Percentiles rank a stretch among this genome's conserved stretches.
Conservation (phyloP, 2,888 invertebrate genomes). For the Nasonovia ribisnigri region DNA sequence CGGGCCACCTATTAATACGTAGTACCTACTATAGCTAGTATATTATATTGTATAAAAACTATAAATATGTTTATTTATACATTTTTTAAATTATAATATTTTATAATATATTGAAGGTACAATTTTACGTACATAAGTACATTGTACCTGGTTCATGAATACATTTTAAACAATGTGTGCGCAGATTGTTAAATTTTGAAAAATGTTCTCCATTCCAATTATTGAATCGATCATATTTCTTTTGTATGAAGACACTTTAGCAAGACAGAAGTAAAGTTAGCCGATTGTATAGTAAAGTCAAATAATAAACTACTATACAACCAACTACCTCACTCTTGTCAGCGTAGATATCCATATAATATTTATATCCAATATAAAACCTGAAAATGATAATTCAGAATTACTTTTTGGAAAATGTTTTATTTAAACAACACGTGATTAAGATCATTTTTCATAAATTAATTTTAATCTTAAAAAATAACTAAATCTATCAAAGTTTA, state of each 20-base stretch:
- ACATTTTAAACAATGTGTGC: neutral
- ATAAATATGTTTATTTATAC: neutral
- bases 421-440: neutral
- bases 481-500: neutral
- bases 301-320: conserved; percentile 59
- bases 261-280: conserved; percentile 64
- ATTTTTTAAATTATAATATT: neutral
- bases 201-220: neutral
- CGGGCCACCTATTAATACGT: too few relatives aligned
- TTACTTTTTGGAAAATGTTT: neutral
- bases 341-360: neutral
- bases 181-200: neutral
- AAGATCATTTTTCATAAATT: neutral
- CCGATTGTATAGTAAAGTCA: conserved; percentile 61
- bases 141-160: neutral
- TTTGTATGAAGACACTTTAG: conserved; percentile 34
- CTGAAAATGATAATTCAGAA: conserved; percentile 40
- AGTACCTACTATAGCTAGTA: neutral
- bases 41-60: neutral
- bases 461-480: neutral
- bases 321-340: conserved; percentile 65
- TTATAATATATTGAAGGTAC: neutral
- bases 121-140: neutral
- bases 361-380: neutral
- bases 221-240: neutral